Base-by-base conservation (phyloP, 92 coral and sea anemone genomes). In the Zoanthus solanderi region DNA sequence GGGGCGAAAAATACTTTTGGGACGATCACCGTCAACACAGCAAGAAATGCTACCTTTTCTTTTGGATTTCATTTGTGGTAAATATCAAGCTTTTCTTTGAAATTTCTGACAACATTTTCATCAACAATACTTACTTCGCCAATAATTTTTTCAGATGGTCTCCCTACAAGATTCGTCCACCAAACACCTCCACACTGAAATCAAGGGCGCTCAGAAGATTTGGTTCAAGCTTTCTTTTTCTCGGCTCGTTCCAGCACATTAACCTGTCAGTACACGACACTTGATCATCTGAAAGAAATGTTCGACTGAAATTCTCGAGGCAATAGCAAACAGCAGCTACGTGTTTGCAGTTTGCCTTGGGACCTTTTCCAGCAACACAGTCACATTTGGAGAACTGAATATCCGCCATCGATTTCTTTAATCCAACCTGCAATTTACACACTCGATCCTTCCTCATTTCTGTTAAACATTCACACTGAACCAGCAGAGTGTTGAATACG, bases 391-490 rank as follows among this genome's bases (percentile, higher is more conserved):
- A 71, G 48, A 71, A 71, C 76, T 71, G 76, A 31, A 71, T 71
- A 71, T 71, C 76, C 45, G 76, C 48, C 17, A 47, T 34, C 17
- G 48, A 71, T 69, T 69, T 69, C 46, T 23, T 9, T 32, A 69
- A 69, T 23, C 46, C 2, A 4, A 69, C 4, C 2, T 37, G 46
- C 46, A 31, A 28, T 88, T 91, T 88, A 30, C 88, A 91, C 53
- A 85, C 89, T 0, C 84, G 90, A 74, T 91, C 94, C 83, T 88
- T 88, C 16, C 90, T 6, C 88, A 91, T 84, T 91, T 88, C 94
- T 10, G 85, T 90, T 29, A 91, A 78, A 57, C 89, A 82, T 69
- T 69, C 81, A 84, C 76, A 72, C 58, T 60, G 78, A 53, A 84
- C 76, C 78, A n/a, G 78, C 37, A 54, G 81, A 72, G 76, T 84